These are phyloP conservation scores for Pangasius larnaudii DNA, from an alignment of 2,797 vertebrate genomes.

Conservation along the genomic window DNA sequence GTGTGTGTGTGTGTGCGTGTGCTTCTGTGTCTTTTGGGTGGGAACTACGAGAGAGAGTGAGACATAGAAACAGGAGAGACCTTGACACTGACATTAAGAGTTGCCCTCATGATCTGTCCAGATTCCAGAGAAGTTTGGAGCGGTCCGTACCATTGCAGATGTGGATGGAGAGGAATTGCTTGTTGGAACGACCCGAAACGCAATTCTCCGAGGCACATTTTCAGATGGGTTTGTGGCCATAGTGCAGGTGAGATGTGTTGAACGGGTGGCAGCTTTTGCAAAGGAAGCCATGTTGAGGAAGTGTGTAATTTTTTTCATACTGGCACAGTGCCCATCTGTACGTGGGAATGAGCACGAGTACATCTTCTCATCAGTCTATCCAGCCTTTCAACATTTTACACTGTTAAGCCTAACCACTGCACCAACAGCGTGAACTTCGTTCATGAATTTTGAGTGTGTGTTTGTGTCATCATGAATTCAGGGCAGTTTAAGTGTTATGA, in stretches of 20 bases:
- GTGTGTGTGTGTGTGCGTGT: constrained; percentile 13
- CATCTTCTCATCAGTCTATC: constrained; percentile 9
- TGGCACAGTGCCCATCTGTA: neutral
- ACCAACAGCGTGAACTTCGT: neutral
- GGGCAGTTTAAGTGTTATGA: neutral
- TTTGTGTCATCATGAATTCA: neutral
- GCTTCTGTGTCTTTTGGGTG: neutral
- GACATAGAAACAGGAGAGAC: neutral
- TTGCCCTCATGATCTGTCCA: constrained; percentile 55
- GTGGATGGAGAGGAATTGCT: constrained; percentile 84
- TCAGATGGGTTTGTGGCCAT: constrained; percentile 84
- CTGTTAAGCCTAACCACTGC: neutral
- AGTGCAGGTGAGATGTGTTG: constrained; percentile 78
- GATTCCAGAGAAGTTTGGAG: constrained; percentile 88
- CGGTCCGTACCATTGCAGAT: constrained; percentile 86
- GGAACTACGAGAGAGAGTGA: neutral
- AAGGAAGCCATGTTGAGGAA: neutral
- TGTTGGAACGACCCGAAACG: constrained; percentile 89
- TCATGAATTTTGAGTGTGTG: neutral
- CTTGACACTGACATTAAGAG: neutral
- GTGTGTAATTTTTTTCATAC: neutral
- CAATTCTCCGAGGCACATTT: constrained; percentile 84
- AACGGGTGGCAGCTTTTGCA: neutral
- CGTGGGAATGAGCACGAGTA: neutral
- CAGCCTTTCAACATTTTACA: neutral